These are phyloP conservation scores for Stictocephala bisonia DNA, from an alignment of 2,888 invertebrate species.

Conservation along the genomic window DNA sequence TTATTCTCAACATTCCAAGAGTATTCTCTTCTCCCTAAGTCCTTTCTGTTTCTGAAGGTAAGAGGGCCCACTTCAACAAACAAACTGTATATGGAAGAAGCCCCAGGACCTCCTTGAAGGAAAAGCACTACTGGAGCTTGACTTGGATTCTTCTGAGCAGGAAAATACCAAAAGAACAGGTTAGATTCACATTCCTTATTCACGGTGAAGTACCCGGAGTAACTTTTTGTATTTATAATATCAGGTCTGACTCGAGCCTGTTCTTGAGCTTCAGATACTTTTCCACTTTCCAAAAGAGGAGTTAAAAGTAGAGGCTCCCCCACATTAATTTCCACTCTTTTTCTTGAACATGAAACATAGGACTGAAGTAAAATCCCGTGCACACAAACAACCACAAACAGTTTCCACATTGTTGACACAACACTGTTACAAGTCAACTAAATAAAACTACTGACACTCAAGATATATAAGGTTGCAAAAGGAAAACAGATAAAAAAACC, in stretches of 20 bases:
- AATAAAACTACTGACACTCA: too few relatives aligned
- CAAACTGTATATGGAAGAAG: slow-evolving; percentile 80
- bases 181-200: slow-evolving; percentile 67
- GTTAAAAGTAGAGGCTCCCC: slow-evolving; percentile 80
- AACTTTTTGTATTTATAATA: slow-evolving; percentile 66
- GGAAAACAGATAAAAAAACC: too few relatives aligned
- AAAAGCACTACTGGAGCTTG: slow-evolving; percentile 76
- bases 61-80: slow-evolving; percentile 88
- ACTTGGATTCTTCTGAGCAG: slow-evolving; percentile 64
- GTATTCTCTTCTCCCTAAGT: slow-evolving; percentile 73
- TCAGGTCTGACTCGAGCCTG: slow-evolving; percentile 44
- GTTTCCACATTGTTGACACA: too few relatives aligned
- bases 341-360: neutral
- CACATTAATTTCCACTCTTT: slow-evolving; percentile 50
- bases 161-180: slow-evolving; percentile 68
- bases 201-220: slow-evolving; percentile 74
- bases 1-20: slow-evolving; percentile 86
- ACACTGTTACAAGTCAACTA: too few relatives aligned
- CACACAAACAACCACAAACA: too few relatives aligned
- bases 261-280: slow-evolving; percentile 73
- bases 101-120: slow-evolving; percentile 89
- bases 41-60: slow-evolving; percentile 66
- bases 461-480: too few relatives aligned
- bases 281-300: slow-evolving; percentile 76
- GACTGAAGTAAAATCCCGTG: too few relatives aligned